These are phyloP conservation scores for Paratilapia polleni DNA, from an alignment of 2,113 vertebrate genomes.

Conservation along the genomic window DNA sequence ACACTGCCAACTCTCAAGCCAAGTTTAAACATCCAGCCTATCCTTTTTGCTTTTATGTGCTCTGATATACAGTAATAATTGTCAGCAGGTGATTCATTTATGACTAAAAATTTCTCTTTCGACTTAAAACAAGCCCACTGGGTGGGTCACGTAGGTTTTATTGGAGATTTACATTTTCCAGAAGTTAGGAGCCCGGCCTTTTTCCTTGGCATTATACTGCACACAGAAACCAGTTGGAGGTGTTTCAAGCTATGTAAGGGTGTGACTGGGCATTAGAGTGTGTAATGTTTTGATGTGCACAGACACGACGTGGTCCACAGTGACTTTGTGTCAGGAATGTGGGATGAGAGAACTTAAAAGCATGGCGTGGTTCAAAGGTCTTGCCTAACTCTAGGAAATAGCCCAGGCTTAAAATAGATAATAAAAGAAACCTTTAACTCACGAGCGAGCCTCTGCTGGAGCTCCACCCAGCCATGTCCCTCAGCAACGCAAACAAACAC, in stretches of 20 bases:
- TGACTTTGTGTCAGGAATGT: background rate
- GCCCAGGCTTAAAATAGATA: constrained; percentile 4
- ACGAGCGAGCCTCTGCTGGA: background rate
- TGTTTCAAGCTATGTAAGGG: background rate
- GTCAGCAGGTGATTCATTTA: constrained; percentile 3
- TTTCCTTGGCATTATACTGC: background rate
- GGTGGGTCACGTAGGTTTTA: constrained; percentile 1
- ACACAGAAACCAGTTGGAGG: constrained; percentile 34
- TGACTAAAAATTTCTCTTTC: background rate
- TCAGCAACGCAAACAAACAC: constrained; percentile 47
- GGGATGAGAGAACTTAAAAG: background rate
- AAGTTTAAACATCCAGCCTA: constrained; percentile 6
- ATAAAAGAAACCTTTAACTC: constrained; percentile 46
- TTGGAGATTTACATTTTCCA: background rate
- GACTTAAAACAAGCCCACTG: background rate
- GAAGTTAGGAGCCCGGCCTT: background rate
- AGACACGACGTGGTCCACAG: background rate
- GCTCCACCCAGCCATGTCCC: constrained; percentile 30
- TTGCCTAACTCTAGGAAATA: background rate
- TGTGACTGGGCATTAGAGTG: background rate
- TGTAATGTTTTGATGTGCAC: constrained; percentile 28
- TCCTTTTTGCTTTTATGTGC: background rate
- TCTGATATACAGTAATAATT: background rate
- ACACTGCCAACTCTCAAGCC: constrained; percentile 12
- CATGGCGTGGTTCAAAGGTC: background rate